Conservation (phyloP, 2,888 invertebrate genomes). For the Allophyes oxyacanthae region DNA sequence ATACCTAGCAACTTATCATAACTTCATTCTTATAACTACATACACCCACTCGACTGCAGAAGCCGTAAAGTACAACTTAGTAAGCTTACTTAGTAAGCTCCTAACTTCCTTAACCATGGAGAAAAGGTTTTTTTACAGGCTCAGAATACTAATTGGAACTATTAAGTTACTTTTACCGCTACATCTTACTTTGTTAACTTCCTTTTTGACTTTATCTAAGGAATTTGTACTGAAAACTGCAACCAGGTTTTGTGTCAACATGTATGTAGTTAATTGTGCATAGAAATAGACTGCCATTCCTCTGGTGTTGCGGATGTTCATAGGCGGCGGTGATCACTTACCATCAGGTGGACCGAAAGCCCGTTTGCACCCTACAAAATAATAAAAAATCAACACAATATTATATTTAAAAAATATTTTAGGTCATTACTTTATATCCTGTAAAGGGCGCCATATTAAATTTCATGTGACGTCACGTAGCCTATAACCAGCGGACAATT, state of each 20-base stretch:
- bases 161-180: constrained; percentile 11
- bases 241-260: neutral
- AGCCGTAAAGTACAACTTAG: constrained; percentile 33
- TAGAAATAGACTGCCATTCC: too few relatives aligned
- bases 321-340: too few relatives aligned
- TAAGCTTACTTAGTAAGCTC: constrained; percentile 21
- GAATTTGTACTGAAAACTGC: neutral
- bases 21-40: constrained; percentile 33
- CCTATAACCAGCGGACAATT: too few relatives aligned
- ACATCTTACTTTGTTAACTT: neutral
- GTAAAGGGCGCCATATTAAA: too few relatives aligned
- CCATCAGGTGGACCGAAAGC: too few relatives aligned
- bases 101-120: constrained; percentile 23
- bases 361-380: too few relatives aligned
- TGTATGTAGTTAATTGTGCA: neutral
- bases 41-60: constrained; percentile 15
- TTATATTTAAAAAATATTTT: too few relatives aligned
- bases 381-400: too few relatives aligned
- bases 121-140: constrained; percentile 21
- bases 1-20: constrained; percentile 21
- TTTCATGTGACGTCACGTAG: too few relatives aligned
- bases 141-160: constrained; percentile 35
- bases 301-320: too few relatives aligned
- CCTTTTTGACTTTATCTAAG: neutral
- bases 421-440: too few relatives aligned